Evolutionary conservation across 1,140 invertebrate genomes (phyloP).

Genomic region (Acromyrmex echinatior): DNA sequence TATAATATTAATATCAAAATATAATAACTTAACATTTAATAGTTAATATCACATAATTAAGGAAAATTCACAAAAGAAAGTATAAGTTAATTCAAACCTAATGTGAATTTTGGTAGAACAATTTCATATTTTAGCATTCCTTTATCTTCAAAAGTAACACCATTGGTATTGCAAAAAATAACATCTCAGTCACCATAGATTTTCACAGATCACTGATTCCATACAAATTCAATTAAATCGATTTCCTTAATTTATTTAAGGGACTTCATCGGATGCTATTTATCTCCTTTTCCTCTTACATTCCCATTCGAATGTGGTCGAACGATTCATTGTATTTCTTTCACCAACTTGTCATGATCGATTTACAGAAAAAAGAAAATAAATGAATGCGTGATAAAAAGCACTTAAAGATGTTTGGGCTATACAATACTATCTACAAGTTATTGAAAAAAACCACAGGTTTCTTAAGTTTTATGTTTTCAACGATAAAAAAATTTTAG

Average conservation of each 20-base stretch:
- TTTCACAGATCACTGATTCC: neutral
- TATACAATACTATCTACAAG: no score
- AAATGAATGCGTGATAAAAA: neutral
- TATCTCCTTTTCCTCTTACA: neutral
- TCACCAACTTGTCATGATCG: conserved; percentile 18
- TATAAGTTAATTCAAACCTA: neutral
- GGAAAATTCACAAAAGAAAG: neutral
- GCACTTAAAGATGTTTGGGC: no score
- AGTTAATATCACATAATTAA: neutral
- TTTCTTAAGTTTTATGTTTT: no score
- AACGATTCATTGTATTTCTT: conserved; percentile 31
- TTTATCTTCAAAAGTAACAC: neutral
- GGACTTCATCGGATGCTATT: neutral
- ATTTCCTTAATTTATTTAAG: conserved; percentile 35
- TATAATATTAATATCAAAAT: neutral
- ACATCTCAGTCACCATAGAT: neutral
- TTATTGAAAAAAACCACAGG: no score
- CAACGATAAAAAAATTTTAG: no score
- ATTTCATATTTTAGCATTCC: neutral
- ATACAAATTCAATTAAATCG: neutral
- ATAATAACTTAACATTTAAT: neutral
- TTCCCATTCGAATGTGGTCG: neutral
- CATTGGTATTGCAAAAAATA: neutral
- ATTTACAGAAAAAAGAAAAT: conserved; percentile 3
- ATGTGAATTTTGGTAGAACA: neutral